These are phyloP conservation scores for Teinopalpus imperialis DNA, from an alignment of 2,888 invertebrate genomes.

Conservation along the genomic window DNA sequence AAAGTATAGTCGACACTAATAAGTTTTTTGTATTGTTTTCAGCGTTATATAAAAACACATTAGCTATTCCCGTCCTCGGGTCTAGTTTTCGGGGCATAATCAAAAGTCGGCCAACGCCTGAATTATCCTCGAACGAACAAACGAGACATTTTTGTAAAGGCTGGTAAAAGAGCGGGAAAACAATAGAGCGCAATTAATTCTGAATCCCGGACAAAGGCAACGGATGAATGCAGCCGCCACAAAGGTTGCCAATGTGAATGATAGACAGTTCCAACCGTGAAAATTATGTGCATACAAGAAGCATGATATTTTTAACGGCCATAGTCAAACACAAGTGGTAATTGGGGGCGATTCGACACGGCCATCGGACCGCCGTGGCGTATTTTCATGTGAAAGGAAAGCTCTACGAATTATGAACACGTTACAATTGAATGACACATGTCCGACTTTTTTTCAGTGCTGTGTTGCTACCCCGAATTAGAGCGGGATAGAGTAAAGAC, in stretches of 20 bases:
- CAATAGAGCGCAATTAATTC: slow-evolving; percentile 48
- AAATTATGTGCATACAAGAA: slow-evolving; percentile 59
- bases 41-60: slow-evolving; percentile 3
- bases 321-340: slow-evolving; percentile 59
- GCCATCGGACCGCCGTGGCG: slow-evolving; percentile 37
- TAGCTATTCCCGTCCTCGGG: not conserved
- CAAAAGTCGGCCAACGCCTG: slow-evolving; percentile 28
- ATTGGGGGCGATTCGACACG: slow-evolving; percentile 61
- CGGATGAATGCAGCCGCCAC: slow-evolving; percentile 27
- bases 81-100: slow-evolving; percentile 11
- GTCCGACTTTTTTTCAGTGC: slow-evolving; percentile 9
- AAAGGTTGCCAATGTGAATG: slow-evolving; percentile 40
- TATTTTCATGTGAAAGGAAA: slow-evolving; percentile 29
- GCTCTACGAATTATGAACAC: slow-evolving; percentile 23
- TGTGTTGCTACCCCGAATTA: not conserved
- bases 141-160: slow-evolving; percentile 30
- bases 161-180: slow-evolving; percentile 28
- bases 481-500: not conserved
- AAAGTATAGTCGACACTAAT: no score
- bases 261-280: slow-evolving; percentile 49
- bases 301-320: slow-evolving; percentile 34
- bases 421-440: slow-evolving; percentile 19
- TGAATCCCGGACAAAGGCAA: slow-evolving; percentile 30
- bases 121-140: slow-evolving; percentile 29
- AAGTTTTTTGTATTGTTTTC: no score